Evolutionary conservation across 2,888 invertebrate genomes (phyloP).

Genomic region (Diplolepis rosae): DNA sequence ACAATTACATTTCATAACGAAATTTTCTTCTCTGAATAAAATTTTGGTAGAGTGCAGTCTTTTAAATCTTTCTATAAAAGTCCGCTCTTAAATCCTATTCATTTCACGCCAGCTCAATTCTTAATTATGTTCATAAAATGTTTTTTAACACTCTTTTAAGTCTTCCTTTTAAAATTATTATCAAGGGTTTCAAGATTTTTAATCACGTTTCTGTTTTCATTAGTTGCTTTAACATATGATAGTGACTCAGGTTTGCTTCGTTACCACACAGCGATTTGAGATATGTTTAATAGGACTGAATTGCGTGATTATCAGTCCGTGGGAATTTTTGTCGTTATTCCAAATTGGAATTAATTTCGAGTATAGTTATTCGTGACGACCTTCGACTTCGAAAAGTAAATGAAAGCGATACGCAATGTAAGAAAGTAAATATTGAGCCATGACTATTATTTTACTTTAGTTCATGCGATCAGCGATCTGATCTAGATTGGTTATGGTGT

Average conservation of each 20-base stretch:
- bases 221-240: neutral
- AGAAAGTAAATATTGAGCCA: neutral
- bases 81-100: neutral
- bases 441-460: neutral
- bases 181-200: neutral
- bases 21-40: neutral
- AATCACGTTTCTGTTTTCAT: neutral
- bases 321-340: conserved; percentile 46
- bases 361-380: conserved; percentile 7
- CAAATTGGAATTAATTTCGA: conserved; percentile 3
- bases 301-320: conserved; percentile 35
- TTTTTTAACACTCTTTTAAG: neutral
- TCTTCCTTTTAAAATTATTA: neutral
- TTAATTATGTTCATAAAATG: neutral
- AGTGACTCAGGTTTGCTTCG: neutral
- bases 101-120: neutral
- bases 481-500: neutral
- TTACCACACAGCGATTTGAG: neutral
- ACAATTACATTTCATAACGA: conserved; percentile 27
- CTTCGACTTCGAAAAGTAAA: neutral
- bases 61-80: conserved; percentile 7
- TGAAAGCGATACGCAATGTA: neutral
- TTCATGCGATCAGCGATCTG: neutral
- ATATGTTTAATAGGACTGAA: conserved; percentile 27
- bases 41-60: neutral